phyloP scores from a whole-genome alignment of 2,797 vertebrate species.

The Echiichthys vipera region DNA sequence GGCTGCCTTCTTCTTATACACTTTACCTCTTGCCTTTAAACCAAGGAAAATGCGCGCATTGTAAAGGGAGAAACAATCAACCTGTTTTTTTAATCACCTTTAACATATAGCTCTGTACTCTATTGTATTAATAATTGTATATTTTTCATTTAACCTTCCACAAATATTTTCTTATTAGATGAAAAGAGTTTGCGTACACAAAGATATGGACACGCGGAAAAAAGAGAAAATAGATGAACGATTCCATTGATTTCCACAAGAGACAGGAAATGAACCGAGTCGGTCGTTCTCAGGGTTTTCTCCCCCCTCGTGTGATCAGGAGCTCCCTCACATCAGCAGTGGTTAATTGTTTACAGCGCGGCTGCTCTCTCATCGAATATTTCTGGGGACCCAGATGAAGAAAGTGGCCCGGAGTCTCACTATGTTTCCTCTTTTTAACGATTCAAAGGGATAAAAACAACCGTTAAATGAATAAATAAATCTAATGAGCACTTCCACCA shows the following conservation, averaged over 20 bases:
- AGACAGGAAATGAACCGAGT: constrained; percentile 43
- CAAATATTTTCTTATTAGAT: constrained; percentile 94
- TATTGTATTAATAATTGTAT: constrained; percentile 87
- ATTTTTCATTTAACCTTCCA: constrained; percentile 91
- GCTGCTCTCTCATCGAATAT: constrained; percentile 50
- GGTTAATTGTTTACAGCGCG: constrained; percentile 74
- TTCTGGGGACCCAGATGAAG: constrained; percentile 65
- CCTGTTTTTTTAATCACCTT: constrained; percentile 77
- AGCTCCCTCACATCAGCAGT: constrained; percentile 63
- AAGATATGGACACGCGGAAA: constrained; percentile 37
- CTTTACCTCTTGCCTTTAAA: constrained; percentile 90
- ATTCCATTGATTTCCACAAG: constrained; percentile 52
- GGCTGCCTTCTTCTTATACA: constrained; percentile 89
- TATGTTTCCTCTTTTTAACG: constrained; percentile 31
- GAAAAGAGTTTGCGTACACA: constrained; percentile 67
- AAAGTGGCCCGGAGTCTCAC: constrained; percentile 53
- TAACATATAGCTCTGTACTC: constrained; percentile 82
- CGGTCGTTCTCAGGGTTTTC: constrained; percentile 61
- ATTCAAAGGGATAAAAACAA: constrained; percentile 63
- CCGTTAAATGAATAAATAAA: constrained; percentile 9
- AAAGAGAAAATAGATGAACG: constrained; percentile 46
- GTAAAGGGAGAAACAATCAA: constrained; percentile 84
- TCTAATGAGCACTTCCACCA: constrained; percentile 58
- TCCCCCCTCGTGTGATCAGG: constrained; percentile 44
- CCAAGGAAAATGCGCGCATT: constrained; percentile 74